Evolutionary conservation across 2,113 vertebrate species (phyloP).

Genomic region (Paramisgurnus dabryanus): DNA sequence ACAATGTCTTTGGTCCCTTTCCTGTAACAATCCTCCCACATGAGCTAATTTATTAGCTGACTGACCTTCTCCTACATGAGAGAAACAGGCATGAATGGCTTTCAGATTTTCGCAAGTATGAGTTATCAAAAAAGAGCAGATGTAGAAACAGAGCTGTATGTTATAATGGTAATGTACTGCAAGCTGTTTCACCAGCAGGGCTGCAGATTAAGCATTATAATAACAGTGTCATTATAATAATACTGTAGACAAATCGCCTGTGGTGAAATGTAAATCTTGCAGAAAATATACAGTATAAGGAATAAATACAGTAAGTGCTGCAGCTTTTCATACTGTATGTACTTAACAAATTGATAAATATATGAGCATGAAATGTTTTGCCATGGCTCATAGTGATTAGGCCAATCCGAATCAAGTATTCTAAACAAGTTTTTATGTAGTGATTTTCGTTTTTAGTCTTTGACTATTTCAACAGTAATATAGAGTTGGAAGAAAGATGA

Average conservation of each 20-base stretch:
- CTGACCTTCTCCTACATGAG: constrained; percentile 21
- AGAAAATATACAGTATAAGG: too few relatives aligned
- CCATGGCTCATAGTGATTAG: too few relatives aligned
- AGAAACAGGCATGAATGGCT: not conserved
- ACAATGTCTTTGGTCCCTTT: not conserved
- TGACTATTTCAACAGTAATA: not conserved
- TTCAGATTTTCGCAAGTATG: constrained; percentile 4
- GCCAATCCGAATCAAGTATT: too few relatives aligned
- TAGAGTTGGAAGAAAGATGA: not conserved
- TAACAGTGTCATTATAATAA: not conserved
- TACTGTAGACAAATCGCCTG: not conserved
- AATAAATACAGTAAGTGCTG: too few relatives aligned
- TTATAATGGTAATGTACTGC: constrained; percentile 4
- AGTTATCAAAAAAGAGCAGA: not conserved
- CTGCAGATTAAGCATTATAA: not conserved
- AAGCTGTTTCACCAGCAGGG: not conserved
- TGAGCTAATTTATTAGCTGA: constrained; percentile 13
- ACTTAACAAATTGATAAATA: too few relatives aligned
- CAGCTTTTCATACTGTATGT: too few relatives aligned
- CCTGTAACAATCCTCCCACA: not conserved
- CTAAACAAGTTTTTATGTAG: too few relatives aligned
- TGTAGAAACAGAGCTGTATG: not conserved
- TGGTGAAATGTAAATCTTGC: not conserved
- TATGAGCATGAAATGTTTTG: too few relatives aligned
- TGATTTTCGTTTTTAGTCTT: not conserved